Evolutionary conservation across 2,888 invertebrate genomes (phyloP), one percentile per base, ranked within the genome.

Genomic region (Gnatocerus cornutus): DNA sequence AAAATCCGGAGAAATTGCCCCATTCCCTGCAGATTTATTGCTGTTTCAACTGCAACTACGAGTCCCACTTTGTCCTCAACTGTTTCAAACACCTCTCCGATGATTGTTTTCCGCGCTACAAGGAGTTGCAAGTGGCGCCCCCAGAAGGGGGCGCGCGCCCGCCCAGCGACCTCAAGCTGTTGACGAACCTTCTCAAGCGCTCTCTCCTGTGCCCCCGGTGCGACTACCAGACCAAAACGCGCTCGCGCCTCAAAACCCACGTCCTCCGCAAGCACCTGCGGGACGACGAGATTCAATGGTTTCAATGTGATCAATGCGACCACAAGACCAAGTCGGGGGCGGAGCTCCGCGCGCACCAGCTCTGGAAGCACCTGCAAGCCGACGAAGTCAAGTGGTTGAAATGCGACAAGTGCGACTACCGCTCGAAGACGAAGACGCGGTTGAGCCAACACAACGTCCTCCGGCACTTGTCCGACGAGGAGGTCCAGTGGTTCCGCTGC

Each of bases 241-340:
- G 33, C 2, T 33, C 33, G 1, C 12, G 7, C 2, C 12, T 53
- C 14, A 12, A 7, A 12, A 37, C n/a, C n/a, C 53, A 53, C 53
- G n/a, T 37, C 2, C 7, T 37, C 7, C 12, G 7, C 13, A 53
- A 53, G 5, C 53, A 53, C 16, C 6, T 13, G 0, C 7, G 5
- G 3, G 14, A 13, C 13, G 53, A 53, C 9, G 53, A 33, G 5
- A 16, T 53, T 16, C n/a, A 37, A 8, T 50, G 48, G 48, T 50
- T 50, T 10, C 9, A 50, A 3, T 50, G 48, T 10, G 48, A 41
- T n/a, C 5, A 41, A 12, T 41, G 41, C 41, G 13, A 13, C 5
- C n/a, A 41, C 12, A 41, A 12, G 10, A n/a, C 48, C 33, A 53
- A 53, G 8, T 7, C 2, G 13, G 33, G n/a, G 14, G 8, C 2